phyloP scores from a whole-genome alignment of 2,888 invertebrate species.

The Sinhomidia bicolor region DNA sequence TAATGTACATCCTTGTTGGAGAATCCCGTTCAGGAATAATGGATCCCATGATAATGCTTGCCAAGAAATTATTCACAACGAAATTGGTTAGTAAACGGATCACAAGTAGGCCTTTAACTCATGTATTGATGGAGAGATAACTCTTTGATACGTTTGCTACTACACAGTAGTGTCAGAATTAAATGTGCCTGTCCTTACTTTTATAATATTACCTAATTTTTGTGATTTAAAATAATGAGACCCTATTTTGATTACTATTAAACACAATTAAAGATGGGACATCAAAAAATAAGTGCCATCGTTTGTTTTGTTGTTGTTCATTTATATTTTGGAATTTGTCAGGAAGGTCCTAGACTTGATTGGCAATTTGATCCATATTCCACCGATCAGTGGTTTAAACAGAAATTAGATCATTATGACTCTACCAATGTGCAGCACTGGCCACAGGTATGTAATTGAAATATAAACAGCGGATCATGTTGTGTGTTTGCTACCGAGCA shows the following conservation, averaged over 20 bases:
- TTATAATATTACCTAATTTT: background rate
- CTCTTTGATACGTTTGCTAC: no score
- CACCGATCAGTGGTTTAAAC: conserved; percentile 70
- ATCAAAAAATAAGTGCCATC: conserved; percentile 23
- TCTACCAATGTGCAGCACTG: conserved; percentile 45
- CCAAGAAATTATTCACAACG: conserved; percentile 50
- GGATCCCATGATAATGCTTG: conserved; percentile 23
- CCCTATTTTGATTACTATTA: background rate
- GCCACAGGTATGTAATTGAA: conserved; percentile 64
- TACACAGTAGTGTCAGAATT: background rate
- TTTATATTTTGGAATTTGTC: background rate
- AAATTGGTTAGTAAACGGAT: conserved; percentile 5
- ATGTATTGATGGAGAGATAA: background rate
- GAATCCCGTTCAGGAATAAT: background rate
- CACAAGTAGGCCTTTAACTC: conserved; percentile 19
- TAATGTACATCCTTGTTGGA: conserved; percentile 42
- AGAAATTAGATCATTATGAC: conserved; percentile 70
- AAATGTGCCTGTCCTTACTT: background rate
- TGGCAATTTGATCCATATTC: conserved; percentile 68
- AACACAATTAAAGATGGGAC: conserved; percentile 28
- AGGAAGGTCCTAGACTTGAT: conserved; percentile 36
- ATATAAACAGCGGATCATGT: background rate
- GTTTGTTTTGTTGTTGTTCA: background rate
- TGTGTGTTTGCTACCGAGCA: background rate
- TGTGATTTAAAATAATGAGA: background rate